Base-by-base conservation (phyloP, 2,888 invertebrate genomes). In the Melipona beecheii region DNA sequence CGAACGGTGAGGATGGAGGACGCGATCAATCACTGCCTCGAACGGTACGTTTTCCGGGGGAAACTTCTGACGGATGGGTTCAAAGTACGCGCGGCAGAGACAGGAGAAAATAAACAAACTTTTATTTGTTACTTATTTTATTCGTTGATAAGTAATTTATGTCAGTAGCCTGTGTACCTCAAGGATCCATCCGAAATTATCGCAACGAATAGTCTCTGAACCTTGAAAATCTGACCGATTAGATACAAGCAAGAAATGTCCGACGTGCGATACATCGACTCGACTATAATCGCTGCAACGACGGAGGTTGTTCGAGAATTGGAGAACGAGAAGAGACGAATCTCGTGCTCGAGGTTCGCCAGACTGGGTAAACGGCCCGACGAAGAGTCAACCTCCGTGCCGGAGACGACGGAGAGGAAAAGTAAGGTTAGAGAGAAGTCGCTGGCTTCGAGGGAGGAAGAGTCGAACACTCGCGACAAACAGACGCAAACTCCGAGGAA, bases 401-500 rank as follows among this genome's bases (percentile, higher is more conserved):
- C 19, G 11, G 69, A 27, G 0, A 27, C 19, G 21, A 52, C 36
- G 13, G 62, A 27, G 24, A 66, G 19, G 4, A 19, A 60, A 19
- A 13, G 3, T 6, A 2, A 19, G 4, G 17, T 0, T 0, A 43
- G 13, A 68, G 24, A 36, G 24, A 31, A 49, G 19, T 36, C 9
- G 21, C 5, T 15, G 13, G n/a, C 15, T 15, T 11, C 17, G 58
- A 19, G 19, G 4, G 60, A 1, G 27, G 69, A 65, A 2, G 19
- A 27, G 19, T 0, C 4, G 11, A 1, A 5, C 0, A 36, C 24
- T 1, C 27, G 11, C 13, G 90, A 91, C 31, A 96, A 96, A 92
- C 94, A 95, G 90, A 95, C 95, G 0, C 96, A 96, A 94, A 96
- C 96, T 21, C 96, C 96, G 36, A 95, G 95, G 91, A 94, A 95